phyloP scores from a whole-genome alignment of 2,888 invertebrate species.

The Nephrocerus scutellatus region DNA sequence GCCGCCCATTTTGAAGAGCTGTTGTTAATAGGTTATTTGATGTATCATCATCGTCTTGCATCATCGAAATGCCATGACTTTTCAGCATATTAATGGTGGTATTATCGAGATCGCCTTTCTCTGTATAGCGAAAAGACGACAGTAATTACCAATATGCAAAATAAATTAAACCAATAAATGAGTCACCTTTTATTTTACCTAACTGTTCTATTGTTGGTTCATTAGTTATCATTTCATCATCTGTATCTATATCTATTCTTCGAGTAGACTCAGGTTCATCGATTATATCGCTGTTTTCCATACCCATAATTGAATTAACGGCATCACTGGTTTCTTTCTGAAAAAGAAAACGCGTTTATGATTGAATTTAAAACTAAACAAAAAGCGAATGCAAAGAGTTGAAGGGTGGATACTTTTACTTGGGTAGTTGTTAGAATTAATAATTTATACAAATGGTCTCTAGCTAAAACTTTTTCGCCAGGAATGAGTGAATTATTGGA shows the following conservation, averaged over 20 bases:
- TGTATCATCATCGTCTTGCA: constrained; percentile 71
- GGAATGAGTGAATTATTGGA: too few species aligned
- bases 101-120: constrained; percentile 34
- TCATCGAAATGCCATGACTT: constrained; percentile 79
- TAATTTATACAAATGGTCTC: too few species aligned
- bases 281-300: constrained; percentile 15
- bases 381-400: too few species aligned
- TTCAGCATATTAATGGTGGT: constrained; percentile 61
- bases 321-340: constrained; percentile 46
- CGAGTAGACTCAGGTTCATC: constrained; percentile 24
- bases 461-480: too few species aligned
- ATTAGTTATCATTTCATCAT: constrained; percentile 26
- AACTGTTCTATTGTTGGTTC: constrained; percentile 27
- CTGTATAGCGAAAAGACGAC: constrained; percentile 20
- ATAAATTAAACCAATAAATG: background rate
- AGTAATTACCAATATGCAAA: background rate
- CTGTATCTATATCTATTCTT: constrained; percentile 22
- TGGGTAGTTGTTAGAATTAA: too few species aligned
- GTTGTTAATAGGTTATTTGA: constrained; percentile 62
- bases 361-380: too few species aligned
- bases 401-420: too few species aligned
- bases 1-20: constrained; percentile 79
- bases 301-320: constrained; percentile 42
- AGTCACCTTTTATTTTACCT: constrained; percentile 19
- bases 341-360: constrained; percentile 14